Evolutionary conservation across 2,888 invertebrate genomes (phyloP), one percentile per base, ranked within the genome.

Genomic region (Mythimna impura): DNA sequence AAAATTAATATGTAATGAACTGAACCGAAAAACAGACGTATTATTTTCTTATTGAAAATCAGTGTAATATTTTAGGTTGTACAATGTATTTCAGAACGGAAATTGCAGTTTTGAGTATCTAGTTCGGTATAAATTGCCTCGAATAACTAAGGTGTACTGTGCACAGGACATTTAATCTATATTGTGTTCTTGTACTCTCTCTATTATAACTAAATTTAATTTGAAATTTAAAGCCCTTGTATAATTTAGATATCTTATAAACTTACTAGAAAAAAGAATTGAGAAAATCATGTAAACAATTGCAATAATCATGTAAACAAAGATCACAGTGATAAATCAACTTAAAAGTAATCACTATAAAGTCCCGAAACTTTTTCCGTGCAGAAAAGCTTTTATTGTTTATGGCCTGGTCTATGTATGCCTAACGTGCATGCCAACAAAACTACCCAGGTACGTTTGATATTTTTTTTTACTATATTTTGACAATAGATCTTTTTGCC

Each of bases 351-450:
- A n/a, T n/a, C 20, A 50, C 50, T 50, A 20, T 34, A 20, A 8
- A 20, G n/a, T 5, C 36, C n/a, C 30, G 47, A 14, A 50, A 14
- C 58, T 22, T n/a, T 20, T 17, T 17, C 8, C 9, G 36, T 66
- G 30, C 34, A 20, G 0, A 34, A 34, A n/a, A n/a, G n/a, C 58
- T 50, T 34, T 22, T 34, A 25, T 30, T 47, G 25, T 66, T 20
- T 34, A 25, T 30, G 54, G 43, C 62, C 47, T 34, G 47, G 43
- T 62, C 47, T 34, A 43, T 14, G 75, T 62, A 52, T 78, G 68
- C 57, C 68, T 78, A 63, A 78, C 47, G 47, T 69, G 72, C 73
- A 69, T 58, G 22, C 68, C 73, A 78, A 58, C 68, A 14, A 25
- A n/a, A 61, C 57, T 10, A 36, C 60, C 25, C 36, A 58, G 73